These are phyloP conservation scores for Ctenochaetus hawaiiensis DNA, from an alignment of 2,797 vertebrate species.

Conservation along the genomic window DNA sequence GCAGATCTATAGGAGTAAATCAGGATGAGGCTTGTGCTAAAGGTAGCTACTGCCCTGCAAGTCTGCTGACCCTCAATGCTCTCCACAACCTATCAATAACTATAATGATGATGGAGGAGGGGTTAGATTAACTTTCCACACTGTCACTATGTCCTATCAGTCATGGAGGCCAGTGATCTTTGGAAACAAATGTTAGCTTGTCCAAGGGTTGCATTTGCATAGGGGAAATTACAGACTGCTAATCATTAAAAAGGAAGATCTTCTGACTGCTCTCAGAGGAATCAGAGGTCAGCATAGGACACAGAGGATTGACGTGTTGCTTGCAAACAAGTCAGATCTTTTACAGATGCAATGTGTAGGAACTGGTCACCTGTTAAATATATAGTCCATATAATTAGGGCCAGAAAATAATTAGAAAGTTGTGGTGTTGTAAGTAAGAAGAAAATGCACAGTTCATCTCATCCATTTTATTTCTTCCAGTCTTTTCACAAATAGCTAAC, in stretches of 20 bases:
- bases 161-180: constrained; percentile 31
- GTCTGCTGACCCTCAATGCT: constrained; percentile 8
- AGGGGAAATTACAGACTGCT: constrained; percentile 21
- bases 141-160: constrained; percentile 48
- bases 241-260: constrained; percentile 20
- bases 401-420: too few species aligned
- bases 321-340: too few species aligned
- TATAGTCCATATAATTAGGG: too few species aligned
- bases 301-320: neutral
- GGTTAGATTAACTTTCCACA: constrained; percentile 61
- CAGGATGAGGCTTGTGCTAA: constrained; percentile 47
- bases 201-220: constrained; percentile 31
- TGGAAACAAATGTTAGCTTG: constrained; percentile 13
- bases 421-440: too few species aligned
- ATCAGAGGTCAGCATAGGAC: constrained; percentile 43
- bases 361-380: too few species aligned
- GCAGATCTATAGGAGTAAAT: constrained; percentile 75
- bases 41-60: constrained; percentile 24
- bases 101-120: constrained; percentile 62
- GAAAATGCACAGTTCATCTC: too few species aligned
- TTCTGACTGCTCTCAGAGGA: constrained; percentile 7
- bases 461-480: too few species aligned
- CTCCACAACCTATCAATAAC: constrained; percentile 58
- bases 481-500: too few species aligned
- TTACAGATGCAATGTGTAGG: too few species aligned